phyloP scores from a whole-genome alignment of 2,113 vertebrate species.

The Lonchura striata region DNA sequence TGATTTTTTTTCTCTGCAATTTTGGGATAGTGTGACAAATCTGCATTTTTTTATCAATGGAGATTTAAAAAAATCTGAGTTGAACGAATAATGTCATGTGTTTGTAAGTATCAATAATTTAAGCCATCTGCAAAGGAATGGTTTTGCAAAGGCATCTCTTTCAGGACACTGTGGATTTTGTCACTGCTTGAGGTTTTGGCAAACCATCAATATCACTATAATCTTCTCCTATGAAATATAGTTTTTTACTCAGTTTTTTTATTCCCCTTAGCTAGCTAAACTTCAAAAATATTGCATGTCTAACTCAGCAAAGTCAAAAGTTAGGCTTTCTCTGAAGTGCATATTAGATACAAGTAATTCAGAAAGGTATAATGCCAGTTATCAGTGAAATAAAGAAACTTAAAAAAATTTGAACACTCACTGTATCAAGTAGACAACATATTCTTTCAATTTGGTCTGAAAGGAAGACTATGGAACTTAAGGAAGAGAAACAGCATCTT shows the following conservation, averaged over 20 bases:
- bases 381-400: neutral
- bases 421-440: neutral
- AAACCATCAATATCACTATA: slow-evolving; percentile 80
- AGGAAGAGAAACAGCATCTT: neutral
- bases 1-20: slow-evolving; percentile 52
- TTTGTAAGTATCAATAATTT: slow-evolving; percentile 86
- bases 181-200: slow-evolving; percentile 92
- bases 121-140: slow-evolving; percentile 85
- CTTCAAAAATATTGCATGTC: slow-evolving; percentile 32
- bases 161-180: slow-evolving; percentile 90
- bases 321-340: slow-evolving; percentile 8
- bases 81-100: slow-evolving; percentile 80
- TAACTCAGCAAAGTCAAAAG: neutral
- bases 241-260: slow-evolving; percentile 62
- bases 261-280: slow-evolving; percentile 5
- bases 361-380: neutral
- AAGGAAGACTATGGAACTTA: neutral
- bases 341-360: neutral
- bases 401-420: neutral
- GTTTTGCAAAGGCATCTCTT: slow-evolving; percentile 85
- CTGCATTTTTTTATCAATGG: slow-evolving; percentile 70
- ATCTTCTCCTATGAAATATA: slow-evolving; percentile 84
- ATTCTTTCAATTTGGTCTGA: neutral
- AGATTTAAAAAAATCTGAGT: slow-evolving; percentile 69
- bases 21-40: slow-evolving; percentile 57